Conservation (phyloP, 2,797 vertebrate species). For the Capromys pilorides region DNA sequence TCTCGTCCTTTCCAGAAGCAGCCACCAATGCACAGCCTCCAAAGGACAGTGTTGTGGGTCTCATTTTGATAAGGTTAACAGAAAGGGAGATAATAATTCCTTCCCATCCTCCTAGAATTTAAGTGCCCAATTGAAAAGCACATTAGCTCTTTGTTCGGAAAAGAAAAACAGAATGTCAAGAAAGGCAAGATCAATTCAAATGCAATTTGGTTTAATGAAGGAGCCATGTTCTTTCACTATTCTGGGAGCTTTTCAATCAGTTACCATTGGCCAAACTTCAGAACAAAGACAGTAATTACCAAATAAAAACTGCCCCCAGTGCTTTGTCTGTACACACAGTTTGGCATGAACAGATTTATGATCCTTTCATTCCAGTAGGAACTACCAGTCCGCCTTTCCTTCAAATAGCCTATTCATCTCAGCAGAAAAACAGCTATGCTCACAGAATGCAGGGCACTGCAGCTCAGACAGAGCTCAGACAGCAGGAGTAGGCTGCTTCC, state of each 20-base stretch:
- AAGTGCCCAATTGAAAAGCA: constrained; percentile 49
- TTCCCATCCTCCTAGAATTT: constrained; percentile 27
- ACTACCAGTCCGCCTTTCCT: constrained; percentile 58
- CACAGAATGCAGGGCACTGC: constrained; percentile 28
- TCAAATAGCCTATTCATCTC: constrained; percentile 75
- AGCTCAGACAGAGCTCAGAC: constrained; percentile 2
- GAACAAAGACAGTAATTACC: constrained; percentile 77
- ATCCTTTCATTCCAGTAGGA: constrained; percentile 68
- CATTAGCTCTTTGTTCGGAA: constrained; percentile 58
- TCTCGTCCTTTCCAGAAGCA: background rate
- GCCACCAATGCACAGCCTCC: background rate
- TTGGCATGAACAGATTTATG: constrained; percentile 55
- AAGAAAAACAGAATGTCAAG: constrained; percentile 59
- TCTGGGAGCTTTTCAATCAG: constrained; percentile 46
- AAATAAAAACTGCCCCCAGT: constrained; percentile 73
- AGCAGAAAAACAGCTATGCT: constrained; percentile 14
- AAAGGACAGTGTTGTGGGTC: background rate
- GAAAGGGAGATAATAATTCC: background rate
- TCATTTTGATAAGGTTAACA: constrained; percentile 28
- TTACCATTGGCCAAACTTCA: constrained; percentile 60
- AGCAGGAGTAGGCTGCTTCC: constrained; percentile 44
- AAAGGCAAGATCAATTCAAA: constrained; percentile 61
- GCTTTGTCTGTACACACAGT: constrained; percentile 70
- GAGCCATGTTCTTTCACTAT: constrained; percentile 55
- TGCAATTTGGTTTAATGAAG: constrained; percentile 54